Evolutionary conservation across 1,140 invertebrate species (phyloP), one percentile per base, ranked within the genome.

Genomic region (Aphelenchoides besseyi): DNA sequence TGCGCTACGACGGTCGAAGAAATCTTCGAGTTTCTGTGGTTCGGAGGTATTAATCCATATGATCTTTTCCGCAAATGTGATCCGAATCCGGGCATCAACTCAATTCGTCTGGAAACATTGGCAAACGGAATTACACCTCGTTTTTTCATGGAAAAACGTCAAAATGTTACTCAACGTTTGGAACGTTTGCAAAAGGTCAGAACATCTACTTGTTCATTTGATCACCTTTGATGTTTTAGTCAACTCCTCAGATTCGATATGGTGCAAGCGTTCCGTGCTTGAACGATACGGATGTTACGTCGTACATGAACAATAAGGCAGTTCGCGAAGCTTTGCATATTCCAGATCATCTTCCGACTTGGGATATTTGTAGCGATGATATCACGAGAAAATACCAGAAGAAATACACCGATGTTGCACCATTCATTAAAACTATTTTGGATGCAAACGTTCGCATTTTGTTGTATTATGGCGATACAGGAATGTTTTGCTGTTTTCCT

Each of bases 401-500:
- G 54, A 71, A 79, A 48, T 83, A 84, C 70, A 70, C 54, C 35
- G 83, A 83, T 54, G 79, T 83, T 71, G 68, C 76, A 36, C 82
- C 79, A 36, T 85, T 85, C 75, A 59, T 83, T 71, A 75, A 79
- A 52, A 84, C 79, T 69, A 84, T 83, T 59, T 68, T 85, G 70
- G 74, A 79, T 33, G 74, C 77, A 23, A 72, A 84, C 66, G 83
- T 87, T n/a, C 81, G 85, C 52, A 83, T 85, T 26, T 70, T 88
- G 30, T 80, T 89, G 8, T 89, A 89, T 80, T 88, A 89, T 79
- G 88, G 88, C 5, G 88, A 89, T 79, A 84, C 87, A 30, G 88
- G 89, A 74, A 87, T 88, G 87, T 86, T 86, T 0, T 88, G 88
- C 78, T n/a, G n/a, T n/a, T n/a, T n/a, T n/a, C n/a, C n/a, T n/a